Base-by-base conservation (phyloP, 2,888 invertebrate genomes). In the Leucophora obtusa region DNA sequence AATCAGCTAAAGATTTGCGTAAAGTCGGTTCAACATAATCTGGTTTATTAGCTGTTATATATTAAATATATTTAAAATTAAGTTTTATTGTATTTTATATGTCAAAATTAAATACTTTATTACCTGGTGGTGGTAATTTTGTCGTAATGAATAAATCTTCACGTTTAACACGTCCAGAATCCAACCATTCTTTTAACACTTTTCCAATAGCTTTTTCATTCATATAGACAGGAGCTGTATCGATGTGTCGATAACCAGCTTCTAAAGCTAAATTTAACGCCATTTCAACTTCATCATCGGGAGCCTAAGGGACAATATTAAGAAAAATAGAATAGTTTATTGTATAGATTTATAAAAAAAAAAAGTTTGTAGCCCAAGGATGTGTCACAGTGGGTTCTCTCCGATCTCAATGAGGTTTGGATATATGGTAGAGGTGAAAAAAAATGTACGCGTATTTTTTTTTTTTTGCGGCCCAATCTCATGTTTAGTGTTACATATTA, bases 131-230 rank as follows among this genome's bases (percentile, higher is more conserved):
- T 21, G 94, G 93, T 83, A 96, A 92, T 90, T 97, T 97, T 10
- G 96, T 96, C n/a, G 95, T 94, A 60, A 97, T 92, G 87, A 96
- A 97, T 0, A 97, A 90, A 60, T 97, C 95, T 84, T 95, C 94
- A 83, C 97, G 92, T 85, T 92, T 94, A 1, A 93, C 86, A 86
- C 93, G 93, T 69, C 94, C 94, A 6, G 92, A 92, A 58, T 92
- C 92, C 43, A 96, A 89, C 94, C 95, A 95, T 77, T 92, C 92
- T 82, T 93, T 92, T 0, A 97, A 90, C 0, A 95, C 94, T 53
- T 93, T 92, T 0, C 96, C 96, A 83, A 97, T 93, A 0, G 92
- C 92, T 2, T 92, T 91, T 87, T 97, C 96, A 86, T 96, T 96
- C 83, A 93, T 91, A 86, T 97, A 96, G 7, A 92, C 94, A 7